phyloP scores from a whole-genome alignment of 2,888 invertebrate genomes.

The Portevinia maculata region DNA sequence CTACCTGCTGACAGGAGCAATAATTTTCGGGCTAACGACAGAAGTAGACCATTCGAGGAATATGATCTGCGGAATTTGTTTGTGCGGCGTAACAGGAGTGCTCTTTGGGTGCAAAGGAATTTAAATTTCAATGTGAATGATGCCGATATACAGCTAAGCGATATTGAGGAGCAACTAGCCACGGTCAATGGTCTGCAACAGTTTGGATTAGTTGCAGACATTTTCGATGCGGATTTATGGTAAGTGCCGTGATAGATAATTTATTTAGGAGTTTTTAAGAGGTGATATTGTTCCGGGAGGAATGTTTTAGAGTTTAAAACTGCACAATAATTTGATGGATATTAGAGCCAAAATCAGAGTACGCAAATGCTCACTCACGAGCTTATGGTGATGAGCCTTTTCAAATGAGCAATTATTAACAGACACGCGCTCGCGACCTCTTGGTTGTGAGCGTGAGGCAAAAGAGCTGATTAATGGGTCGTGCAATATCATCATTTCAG shows the following conservation, averaged over 20 bases:
- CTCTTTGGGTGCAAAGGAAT: slow-evolving; percentile 79
- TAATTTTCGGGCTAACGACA: slow-evolving; percentile 47
- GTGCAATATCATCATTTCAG: too few species aligned
- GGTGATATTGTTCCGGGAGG: too few species aligned
- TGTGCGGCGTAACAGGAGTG: slow-evolving; percentile 81
- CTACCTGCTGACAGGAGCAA: slow-evolving; percentile 29
- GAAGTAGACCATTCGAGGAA: slow-evolving; percentile 54
- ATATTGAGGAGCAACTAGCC: slow-evolving; percentile 82
- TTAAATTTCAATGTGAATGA: slow-evolving; percentile 67
- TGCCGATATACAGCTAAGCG: slow-evolving; percentile 77
- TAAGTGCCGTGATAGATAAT: slow-evolving; percentile 20
- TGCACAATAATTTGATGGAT: too few species aligned
- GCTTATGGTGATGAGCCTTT: too few species aligned
- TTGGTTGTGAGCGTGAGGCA: too few species aligned
- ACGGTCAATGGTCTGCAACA: slow-evolving; percentile 75
- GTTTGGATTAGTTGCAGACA: slow-evolving; percentile 72
- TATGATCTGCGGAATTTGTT: slow-evolving; percentile 80
- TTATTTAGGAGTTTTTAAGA: background rate
- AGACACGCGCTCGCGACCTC: too few species aligned
- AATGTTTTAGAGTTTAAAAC: too few species aligned
- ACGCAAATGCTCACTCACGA: too few species aligned
- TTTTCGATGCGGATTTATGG: slow-evolving; percentile 37
- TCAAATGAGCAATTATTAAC: too few species aligned
- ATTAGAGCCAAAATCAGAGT: too few species aligned
- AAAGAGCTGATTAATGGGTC: too few species aligned